Conservation (phyloP, 1,140 invertebrate species). For the Onthophagus taurus region DNA sequence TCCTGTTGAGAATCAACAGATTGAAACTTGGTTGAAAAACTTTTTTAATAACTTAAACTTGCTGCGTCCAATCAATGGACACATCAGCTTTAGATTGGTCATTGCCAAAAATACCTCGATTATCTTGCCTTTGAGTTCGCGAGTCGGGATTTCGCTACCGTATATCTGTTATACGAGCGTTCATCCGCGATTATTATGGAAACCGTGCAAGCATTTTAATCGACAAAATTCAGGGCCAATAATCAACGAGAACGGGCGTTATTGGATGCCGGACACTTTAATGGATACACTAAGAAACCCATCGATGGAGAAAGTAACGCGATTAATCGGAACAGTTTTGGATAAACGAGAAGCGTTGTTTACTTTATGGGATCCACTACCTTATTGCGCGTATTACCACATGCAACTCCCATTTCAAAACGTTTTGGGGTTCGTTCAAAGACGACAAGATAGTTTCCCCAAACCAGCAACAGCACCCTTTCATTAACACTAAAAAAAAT, state of each 20-base stretch:
- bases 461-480: constrained; percentile 30
- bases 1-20: constrained; percentile 55
- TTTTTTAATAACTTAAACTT: constrained; percentile 56
- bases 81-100: constrained; percentile 64
- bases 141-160: constrained; percentile 63
- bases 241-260: constrained; percentile 38
- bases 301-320: constrained; percentile 41
- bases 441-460: constrained; percentile 30
- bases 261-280: constrained; percentile 45
- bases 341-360: constrained; percentile 68
- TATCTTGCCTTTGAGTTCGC: constrained; percentile 53
- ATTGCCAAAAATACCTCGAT: constrained; percentile 40
- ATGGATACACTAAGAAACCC: constrained; percentile 40
- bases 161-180: constrained; percentile 65
- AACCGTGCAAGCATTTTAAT: constrained; percentile 50
- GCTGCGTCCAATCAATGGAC: constrained; percentile 55
- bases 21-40: constrained; percentile 58
- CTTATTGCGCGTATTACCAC: constrained; percentile 74
- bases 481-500: constrained; percentile 19
- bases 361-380: constrained; percentile 70
- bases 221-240: constrained; percentile 44
- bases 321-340: constrained; percentile 54
- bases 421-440: constrained; percentile 42
- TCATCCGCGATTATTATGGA: constrained; percentile 53
- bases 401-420: constrained; percentile 60